A percentile compares a stretch with the other conserved stretches of the same genome.
Conservation (phyloP, 2,113 vertebrate genomes). For the Piliocolobus tephrosceles region DNA sequence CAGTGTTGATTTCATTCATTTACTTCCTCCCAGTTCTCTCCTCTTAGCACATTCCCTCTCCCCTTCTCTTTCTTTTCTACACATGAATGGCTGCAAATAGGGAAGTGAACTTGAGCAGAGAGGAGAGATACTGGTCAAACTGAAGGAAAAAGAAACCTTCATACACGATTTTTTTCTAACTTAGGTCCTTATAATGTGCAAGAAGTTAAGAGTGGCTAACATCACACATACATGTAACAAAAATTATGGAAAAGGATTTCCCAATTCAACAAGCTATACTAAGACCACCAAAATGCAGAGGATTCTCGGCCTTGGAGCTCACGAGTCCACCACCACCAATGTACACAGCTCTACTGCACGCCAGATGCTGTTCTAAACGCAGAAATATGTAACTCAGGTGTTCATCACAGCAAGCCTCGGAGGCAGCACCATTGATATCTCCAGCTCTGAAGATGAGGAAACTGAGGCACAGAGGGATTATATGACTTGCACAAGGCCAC, state of each 20-base stretch:
- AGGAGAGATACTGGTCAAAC: not conserved
- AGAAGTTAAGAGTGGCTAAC: not conserved
- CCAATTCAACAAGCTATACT: not conserved
- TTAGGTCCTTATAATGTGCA: not conserved
- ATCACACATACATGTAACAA: not conserved
- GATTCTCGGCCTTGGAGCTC: not conserved
- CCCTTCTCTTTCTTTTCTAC: not conserved
- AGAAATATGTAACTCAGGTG: not conserved
- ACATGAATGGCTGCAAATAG: not conserved
- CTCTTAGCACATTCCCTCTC: not conserved
- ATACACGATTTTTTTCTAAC: not conserved
- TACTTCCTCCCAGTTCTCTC: not conserved
- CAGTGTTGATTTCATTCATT: not conserved
- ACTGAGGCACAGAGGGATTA: not conserved
- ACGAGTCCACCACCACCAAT: not conserved
- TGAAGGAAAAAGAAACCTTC: not conserved
- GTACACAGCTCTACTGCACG: not conserved
- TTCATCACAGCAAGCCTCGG: not conserved
- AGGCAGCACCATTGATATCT: not conserved
- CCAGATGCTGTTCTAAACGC: not conserved
- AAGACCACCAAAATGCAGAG: not conserved
- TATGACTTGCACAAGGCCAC: not conserved
- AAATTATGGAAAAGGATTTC: not conserved
- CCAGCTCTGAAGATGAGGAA: conserved; percentile 27
- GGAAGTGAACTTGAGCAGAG: not conserved